A percentile compares a stretch with the other conserved stretches of the same genome.
phyloP scores from a whole-genome alignment of 2,888 invertebrate species.

The Standfussiana lucernea region DNA sequence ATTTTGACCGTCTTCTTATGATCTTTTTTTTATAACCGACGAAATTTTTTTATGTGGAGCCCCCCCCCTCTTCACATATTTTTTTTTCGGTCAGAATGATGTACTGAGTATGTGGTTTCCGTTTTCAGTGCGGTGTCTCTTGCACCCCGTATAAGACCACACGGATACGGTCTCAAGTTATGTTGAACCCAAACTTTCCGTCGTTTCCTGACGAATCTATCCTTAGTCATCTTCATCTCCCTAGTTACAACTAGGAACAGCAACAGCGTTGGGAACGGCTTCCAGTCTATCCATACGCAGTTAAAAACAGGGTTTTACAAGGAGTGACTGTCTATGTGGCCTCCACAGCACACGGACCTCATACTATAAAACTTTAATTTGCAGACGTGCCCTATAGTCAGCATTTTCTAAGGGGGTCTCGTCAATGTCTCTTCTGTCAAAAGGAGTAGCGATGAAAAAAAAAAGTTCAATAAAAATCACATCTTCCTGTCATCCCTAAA shows the following conservation, averaged over 20 bases:
- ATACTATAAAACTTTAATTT: background rate
- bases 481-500: constrained; percentile 32
- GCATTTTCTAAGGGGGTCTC: background rate
- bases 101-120: too few species aligned
- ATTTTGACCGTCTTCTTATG: too few species aligned
- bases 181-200: background rate
- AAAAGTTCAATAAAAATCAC: background rate
- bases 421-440: background rate
- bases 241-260: too few species aligned
- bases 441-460: background rate
- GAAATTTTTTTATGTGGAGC: too few species aligned
- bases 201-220: too few species aligned
- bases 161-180: background rate
- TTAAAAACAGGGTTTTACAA: background rate
- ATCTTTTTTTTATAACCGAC: too few species aligned
- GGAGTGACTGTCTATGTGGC: background rate
- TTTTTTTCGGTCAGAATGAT: too few species aligned
- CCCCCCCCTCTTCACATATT: too few species aligned
- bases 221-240: background rate
- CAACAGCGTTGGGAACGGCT: background rate
- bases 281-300: background rate
- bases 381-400: too few species aligned
- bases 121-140: too few species aligned
- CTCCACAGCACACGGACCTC: background rate
- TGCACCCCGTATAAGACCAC: too few species aligned